Evolutionary conservation across 2,888 invertebrate species (phyloP).

Genomic region (Hydrotaea diabolus): DNA sequence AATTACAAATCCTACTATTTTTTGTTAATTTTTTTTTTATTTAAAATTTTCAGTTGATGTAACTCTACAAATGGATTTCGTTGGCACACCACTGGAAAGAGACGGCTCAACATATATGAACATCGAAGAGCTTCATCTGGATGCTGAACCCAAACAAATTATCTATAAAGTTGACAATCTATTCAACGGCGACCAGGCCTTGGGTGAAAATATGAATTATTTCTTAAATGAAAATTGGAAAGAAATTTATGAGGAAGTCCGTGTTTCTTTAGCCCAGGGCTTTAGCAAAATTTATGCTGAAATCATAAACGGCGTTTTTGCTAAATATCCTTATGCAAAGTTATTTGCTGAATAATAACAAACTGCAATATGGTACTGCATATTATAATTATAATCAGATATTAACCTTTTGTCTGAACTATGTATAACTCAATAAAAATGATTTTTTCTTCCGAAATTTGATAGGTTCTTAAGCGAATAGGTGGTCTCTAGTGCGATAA

Average conservation of each 20-base stretch:
- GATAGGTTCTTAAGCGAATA: too few relatives aligned
- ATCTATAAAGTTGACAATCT: conserved; percentile 77
- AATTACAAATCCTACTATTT: too few relatives aligned
- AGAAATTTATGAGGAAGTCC: conserved; percentile 67
- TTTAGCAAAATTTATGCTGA: conserved; percentile 75
- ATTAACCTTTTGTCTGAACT: too few relatives aligned
- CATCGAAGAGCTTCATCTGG: conserved; percentile 61
- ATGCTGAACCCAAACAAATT: conserved; percentile 64
- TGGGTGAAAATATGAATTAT: conserved; percentile 81
- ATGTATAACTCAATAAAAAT: too few relatives aligned
- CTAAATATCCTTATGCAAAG: conserved; percentile 73
- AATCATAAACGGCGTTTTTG: conserved; percentile 78
- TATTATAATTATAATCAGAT: too few relatives aligned
- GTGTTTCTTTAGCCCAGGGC: conserved; percentile 69
- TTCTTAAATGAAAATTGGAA: conserved; percentile 82
- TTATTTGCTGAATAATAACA: conserved; percentile 60
- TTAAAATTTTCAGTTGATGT: conserved; percentile 59
- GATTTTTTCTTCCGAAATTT: too few relatives aligned
- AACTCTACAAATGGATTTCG: conserved; percentile 62
- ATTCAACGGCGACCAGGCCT: conserved; percentile 80
- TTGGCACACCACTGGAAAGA: conserved; percentile 62
- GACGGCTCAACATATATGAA: conserved; percentile 68
- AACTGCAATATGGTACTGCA: too few relatives aligned
- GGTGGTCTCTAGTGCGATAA: too few relatives aligned
- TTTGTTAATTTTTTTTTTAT: too few relatives aligned